Evolutionary conservation across 2,888 invertebrate genomes (phyloP), one percentile per base, ranked within the genome.

Genomic region (Meiosimyza platycephala): DNA sequence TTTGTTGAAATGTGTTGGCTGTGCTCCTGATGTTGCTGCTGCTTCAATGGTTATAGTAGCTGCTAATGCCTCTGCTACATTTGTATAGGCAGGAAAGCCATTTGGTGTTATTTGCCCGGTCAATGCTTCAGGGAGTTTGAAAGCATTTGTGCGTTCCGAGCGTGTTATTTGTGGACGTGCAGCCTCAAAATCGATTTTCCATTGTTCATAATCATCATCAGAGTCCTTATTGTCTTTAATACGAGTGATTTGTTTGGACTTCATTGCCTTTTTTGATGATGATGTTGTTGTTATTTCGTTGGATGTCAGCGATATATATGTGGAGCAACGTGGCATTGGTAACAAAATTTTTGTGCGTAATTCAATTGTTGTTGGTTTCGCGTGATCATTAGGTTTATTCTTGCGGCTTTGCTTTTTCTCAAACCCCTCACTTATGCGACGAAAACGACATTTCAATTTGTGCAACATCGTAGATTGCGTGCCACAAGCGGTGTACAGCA

Each of bases 21-120:
- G 51, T 51, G 22, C 48, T 48, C 62, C 47, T n/a, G 57, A 18
- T 18, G 57, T 57, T 12, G 5, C 5, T 16, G 1, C 4, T 28
- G 4, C 11, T 15, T 22, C 60, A 40, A 28, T 18, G 4, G 16
- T 57, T 13, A n/a, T n/a, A 6, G 33, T n/a, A 4, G 33, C 40
- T 22, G 33, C n/a, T 18, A n/a, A n/a, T 18, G n/a, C 11, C 4
- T 60, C 81, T 81, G 16, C 40, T 33, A 60, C 16, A 12, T 71
- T 72, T 7, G 84, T 84, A 69, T 81, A 81, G 0, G 78, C 75
- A 64, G 85, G 84, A 55, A 84, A 83, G 6, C 85, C 81, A 6
- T 70, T 59, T 2, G 83, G 85, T 5, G 81, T 81, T 13, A 79
- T 79, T 70, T 84, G 84, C 0, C 84, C 83, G 6, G 85, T 75